Percentiles rank a stretch among this genome's conserved stretches.
Evolutionary conservation across 2,113 vertebrate genomes (phyloP).

Genomic region (Clarias batrachus): DNA sequence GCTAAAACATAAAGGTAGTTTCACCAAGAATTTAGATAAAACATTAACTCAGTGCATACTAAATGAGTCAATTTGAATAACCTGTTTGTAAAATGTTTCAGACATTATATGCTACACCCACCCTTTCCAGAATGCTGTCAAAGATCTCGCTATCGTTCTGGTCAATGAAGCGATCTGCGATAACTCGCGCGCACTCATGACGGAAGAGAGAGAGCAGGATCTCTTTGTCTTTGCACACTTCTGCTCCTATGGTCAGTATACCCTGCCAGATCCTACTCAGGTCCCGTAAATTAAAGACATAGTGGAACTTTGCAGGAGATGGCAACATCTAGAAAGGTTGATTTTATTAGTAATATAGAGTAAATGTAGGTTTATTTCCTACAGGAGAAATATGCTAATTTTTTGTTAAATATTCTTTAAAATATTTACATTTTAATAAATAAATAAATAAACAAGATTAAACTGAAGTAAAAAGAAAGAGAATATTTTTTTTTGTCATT

Average conservation of each 20-base stretch:
- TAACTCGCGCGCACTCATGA: conserved; percentile 79
- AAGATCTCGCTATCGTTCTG: conserved; percentile 64
- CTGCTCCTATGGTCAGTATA: conserved; percentile 70
- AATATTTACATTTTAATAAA: too few species aligned
- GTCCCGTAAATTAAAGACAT: conserved; percentile 84
- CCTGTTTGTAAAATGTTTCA: too few species aligned
- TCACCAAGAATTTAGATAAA: not conserved
- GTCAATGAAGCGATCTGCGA: conserved; percentile 78
- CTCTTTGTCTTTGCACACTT: not conserved
- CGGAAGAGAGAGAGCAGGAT: conserved; percentile 75
- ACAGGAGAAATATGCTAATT: too few species aligned
- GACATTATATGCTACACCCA: not conserved
- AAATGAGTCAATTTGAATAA: too few species aligned
- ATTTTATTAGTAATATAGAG: not conserved
- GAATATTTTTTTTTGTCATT: too few species aligned
- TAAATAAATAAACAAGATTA: not conserved
- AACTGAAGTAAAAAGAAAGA: too few species aligned
- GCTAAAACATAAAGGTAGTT: not conserved
- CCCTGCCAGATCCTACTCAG: conserved; percentile 86
- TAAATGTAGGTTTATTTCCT: not conserved
- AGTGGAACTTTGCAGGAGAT: conserved; percentile 85
- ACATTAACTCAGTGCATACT: too few species aligned
- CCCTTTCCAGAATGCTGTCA: not conserved
- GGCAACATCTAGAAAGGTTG: conserved; percentile 74
- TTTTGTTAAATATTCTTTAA: too few species aligned